Evolutionary conservation across 2,888 invertebrate species (phyloP).

Genomic region (Antheraea yamamai): DNA sequence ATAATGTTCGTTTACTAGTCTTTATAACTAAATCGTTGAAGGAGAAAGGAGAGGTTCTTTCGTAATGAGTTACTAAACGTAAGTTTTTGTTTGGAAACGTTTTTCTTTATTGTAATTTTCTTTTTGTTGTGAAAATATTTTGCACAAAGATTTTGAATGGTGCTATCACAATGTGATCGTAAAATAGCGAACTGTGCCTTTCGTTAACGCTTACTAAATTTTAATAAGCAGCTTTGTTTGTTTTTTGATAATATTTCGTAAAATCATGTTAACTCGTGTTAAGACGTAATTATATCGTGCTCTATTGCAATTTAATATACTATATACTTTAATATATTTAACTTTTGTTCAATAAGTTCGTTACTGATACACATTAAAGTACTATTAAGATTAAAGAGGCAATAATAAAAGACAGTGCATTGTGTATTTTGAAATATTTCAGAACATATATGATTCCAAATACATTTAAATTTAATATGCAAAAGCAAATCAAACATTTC

Average conservation of each 20-base stretch:
- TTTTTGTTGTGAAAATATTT: conserved; percentile 22
- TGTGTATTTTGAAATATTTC: neutral
- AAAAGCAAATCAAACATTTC: neutral
- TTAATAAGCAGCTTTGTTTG: conserved; percentile 17
- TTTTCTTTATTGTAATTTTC: neutral
- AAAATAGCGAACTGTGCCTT: conserved; percentile 41
- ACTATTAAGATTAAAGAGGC: neutral
- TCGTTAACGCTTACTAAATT: conserved; percentile 22
- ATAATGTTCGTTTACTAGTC: conserved; percentile 6
- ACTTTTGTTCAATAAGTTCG: neutral
- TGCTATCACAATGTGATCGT: conserved; percentile 49
- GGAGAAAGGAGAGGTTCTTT: neutral
- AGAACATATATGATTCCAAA: neutral
- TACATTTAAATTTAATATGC: neutral
- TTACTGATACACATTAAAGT: neutral
- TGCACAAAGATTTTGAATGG: conserved; percentile 41
- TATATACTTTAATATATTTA: too few relatives aligned
- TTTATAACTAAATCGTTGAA: neutral
- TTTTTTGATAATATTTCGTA: conserved; percentile 7
- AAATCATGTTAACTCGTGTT: conserved; percentile 12
- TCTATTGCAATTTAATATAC: conserved; percentile 2
- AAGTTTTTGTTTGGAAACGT: neutral
- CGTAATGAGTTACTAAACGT: neutral
- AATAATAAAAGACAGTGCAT: conserved; percentile 5
- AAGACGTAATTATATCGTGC: conserved; percentile 12